Base-by-base conservation (phyloP, 2,113 vertebrate genomes). In the Eurystomus gularis region DNA sequence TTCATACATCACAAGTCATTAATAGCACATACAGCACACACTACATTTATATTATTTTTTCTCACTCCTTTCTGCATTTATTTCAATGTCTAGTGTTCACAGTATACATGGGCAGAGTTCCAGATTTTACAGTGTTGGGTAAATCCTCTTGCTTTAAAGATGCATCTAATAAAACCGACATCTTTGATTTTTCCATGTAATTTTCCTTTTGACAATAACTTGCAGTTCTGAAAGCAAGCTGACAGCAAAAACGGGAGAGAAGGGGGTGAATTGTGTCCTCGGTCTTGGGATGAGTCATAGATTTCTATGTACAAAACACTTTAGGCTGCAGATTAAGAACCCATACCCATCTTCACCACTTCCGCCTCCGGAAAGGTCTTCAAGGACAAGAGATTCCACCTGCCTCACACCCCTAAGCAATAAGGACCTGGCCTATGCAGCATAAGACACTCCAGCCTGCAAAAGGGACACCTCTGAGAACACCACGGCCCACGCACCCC, bases 211-310 rank as follows among this genome's bases (percentile, higher is more conserved):
- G 25, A 29, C 1, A 1, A 62, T 12, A 21, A 51, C 9, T 4
- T 54, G 40, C 0, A 2, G 37, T 58, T 62, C 60, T 57, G 37
- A 70, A 86, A 70, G 37, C 14, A 28, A 0, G 3, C 2, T 65
- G 5, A 39, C 0, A 4, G 13, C 26, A 55, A 52, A 72, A 37
- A 2, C 4, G 8, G 52, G 12, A 31, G 5, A 24, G 7, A 11
- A 9, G 4, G 17, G 6, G 4, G 28, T 4, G 10, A 8, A 7
- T 1, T 1, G 3, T 9, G 51, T 21, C 13, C 11, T 35, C 15
- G 51, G 48, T 24, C 40, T 51, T 62, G 15, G 24, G 83, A 42
- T 2, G 3, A 6, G 10, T 58, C 7, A 17, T 1, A 35, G 1
- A 42, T 15, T 55, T n/a, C 10, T 60, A 9, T 3, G 12, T 17